These are phyloP conservation scores for Montipora efflorescens DNA, from an alignment of 64 coral and sea anemone species.

Conservation along the genomic window DNA sequence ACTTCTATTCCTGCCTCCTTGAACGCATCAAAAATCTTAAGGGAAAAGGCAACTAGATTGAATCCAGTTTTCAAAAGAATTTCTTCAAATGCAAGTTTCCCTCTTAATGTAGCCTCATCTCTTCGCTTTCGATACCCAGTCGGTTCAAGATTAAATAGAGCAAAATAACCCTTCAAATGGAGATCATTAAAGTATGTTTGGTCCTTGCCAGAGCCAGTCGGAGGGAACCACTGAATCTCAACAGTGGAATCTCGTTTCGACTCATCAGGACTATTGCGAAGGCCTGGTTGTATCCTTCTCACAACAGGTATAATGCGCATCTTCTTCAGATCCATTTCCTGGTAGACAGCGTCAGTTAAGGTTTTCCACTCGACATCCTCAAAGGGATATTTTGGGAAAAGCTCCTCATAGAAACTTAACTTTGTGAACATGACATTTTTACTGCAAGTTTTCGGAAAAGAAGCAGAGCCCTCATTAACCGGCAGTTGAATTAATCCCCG, in stretches of 20 bases:
- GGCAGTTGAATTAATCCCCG: slow-evolving; percentile 7
- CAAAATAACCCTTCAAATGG: background rate
- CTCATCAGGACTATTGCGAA: background rate
- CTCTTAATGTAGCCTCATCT: background rate
- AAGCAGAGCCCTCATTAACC: background rate
- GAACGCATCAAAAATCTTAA: background rate
- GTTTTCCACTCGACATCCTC: slow-evolving; percentile 6
- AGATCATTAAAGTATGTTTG: slow-evolving; percentile 54
- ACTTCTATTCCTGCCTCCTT: background rate
- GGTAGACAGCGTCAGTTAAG: slow-evolving; percentile 32
- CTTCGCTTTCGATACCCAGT: background rate
- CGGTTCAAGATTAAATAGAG: background rate
- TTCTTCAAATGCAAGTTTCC: background rate
- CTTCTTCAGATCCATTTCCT: slow-evolving; percentile 1
- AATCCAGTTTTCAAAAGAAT: slow-evolving; percentile 38
- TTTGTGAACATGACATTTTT: background rate
- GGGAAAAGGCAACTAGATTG: slow-evolving; percentile 7
- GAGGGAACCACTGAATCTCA: slow-evolving; percentile 40
- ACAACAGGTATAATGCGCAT: slow-evolving; percentile 42
- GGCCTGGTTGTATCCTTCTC: background rate
- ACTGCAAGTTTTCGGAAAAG: background rate
- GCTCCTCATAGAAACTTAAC: slow-evolving; percentile 9
- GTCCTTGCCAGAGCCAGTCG: slow-evolving; percentile 4
- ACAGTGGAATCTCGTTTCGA: background rate
- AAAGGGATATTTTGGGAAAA: slow-evolving; percentile 42